phyloP scores from a whole-genome alignment of 2,113 vertebrate genomes.

The Egretta garzetta region DNA sequence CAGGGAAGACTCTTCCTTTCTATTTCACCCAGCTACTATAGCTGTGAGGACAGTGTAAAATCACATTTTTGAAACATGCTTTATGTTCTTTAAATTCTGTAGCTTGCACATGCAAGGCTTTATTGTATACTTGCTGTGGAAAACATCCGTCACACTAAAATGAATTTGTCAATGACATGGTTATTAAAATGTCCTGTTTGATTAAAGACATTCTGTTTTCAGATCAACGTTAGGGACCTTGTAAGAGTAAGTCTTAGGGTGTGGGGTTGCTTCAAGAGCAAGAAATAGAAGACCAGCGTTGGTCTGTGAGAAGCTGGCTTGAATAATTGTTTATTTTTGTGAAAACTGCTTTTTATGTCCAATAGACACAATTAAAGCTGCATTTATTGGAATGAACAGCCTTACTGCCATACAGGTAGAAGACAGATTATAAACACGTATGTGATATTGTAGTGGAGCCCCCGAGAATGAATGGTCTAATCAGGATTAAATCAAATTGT shows the following conservation, averaged over 20 bases:
- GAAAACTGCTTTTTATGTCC: conserved; percentile 14
- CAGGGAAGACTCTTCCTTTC: background rate
- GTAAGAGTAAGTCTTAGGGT: background rate
- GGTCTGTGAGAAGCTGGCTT: background rate
- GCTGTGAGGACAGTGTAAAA: background rate
- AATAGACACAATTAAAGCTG: conserved; percentile 6
- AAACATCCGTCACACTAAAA: background rate
- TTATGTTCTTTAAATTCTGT: background rate
- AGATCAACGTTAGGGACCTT: background rate
- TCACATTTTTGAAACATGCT: background rate
- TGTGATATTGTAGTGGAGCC: background rate
- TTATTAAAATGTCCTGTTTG: background rate
- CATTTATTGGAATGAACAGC: conserved; percentile 32
- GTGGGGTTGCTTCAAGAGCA: background rate
- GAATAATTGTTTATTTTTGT: conserved; percentile 25
- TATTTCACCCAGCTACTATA: background rate
- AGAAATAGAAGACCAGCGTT: background rate
- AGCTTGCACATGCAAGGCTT: background rate
- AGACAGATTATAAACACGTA: conserved; percentile 20
- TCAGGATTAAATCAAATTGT: conserved; percentile 15
- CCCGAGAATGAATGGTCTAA: conserved; percentile 27
- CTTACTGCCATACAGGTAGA: background rate
- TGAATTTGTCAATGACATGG: background rate
- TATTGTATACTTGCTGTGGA: background rate
- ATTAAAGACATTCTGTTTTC: background rate